Evolutionary conservation across 2,113 vertebrate genomes (phyloP).

Genomic region (Sander lucioperca): DNA sequence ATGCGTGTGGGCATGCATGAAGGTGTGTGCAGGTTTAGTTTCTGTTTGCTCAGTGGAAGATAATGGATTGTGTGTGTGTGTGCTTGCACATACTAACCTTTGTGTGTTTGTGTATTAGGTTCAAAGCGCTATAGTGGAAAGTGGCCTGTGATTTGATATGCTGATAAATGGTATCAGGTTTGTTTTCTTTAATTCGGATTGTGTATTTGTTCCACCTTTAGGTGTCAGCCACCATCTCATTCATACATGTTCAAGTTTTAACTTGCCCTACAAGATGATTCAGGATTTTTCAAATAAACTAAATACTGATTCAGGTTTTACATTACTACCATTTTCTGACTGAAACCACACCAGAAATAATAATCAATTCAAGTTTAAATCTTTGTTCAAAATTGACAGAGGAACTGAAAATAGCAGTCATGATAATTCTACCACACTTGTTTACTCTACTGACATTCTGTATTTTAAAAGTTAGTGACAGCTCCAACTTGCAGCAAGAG

Average conservation of each 20-base stretch:
- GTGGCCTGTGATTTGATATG: slow-evolving; percentile 44
- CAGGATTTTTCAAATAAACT: not conserved
- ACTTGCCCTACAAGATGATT: not conserved
- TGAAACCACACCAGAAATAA: not conserved
- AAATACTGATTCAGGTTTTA: not conserved
- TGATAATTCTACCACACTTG: not conserved
- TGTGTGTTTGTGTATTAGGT: slow-evolving; percentile 26
- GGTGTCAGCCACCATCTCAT: not conserved
- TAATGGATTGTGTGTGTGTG: slow-evolving; percentile 33
- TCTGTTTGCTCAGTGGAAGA: slow-evolving; percentile 21
- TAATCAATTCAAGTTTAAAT: not conserved
- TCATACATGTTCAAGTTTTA: not conserved
- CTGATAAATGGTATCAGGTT: slow-evolving; percentile 62
- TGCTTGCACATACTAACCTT: slow-evolving; percentile 19
- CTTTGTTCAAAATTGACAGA: not conserved
- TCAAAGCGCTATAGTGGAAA: slow-evolving; percentile 50
- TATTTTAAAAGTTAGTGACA: not conserved
- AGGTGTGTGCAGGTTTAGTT: slow-evolving; percentile 13
- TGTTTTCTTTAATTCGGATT: slow-evolving; percentile 43
- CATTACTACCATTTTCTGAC: not conserved
- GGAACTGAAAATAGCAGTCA: not conserved
- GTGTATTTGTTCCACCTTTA: not conserved
- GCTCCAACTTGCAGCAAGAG: not conserved
- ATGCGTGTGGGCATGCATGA: slow-evolving; percentile 18
- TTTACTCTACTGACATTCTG: not conserved